Conservation (phyloP, 2,888 invertebrate species). For the Eilema sororculum region DNA sequence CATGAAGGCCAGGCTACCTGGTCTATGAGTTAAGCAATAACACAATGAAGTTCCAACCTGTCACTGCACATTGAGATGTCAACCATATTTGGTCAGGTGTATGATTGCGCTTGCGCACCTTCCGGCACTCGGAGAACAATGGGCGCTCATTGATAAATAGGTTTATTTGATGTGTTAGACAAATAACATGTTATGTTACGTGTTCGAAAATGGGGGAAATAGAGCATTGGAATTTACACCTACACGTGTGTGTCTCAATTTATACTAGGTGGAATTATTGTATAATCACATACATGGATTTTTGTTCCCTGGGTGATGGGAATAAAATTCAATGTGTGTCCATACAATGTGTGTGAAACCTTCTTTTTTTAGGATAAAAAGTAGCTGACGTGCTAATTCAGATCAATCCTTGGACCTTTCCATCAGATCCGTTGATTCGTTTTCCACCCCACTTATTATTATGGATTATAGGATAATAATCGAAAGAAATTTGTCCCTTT, state of each 20-base stretch:
- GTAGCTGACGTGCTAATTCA: too few relatives aligned
- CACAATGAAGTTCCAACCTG: conserved; percentile 23
- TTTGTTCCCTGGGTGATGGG: too few relatives aligned
- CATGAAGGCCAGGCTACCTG: neutral
- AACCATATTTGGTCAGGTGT: conserved; percentile 56
- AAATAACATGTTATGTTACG: conserved; percentile 19
- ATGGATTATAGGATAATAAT: too few relatives aligned
- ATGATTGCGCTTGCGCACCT: conserved; percentile 35
- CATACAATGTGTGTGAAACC: too few relatives aligned
- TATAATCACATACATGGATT: too few relatives aligned
- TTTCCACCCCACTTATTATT: too few relatives aligned
- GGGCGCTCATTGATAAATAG: conserved; percentile 33
- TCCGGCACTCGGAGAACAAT: conserved; percentile 35
- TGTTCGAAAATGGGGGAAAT: neutral
- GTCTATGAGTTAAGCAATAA: conserved; percentile 14
- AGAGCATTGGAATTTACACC: neutral
- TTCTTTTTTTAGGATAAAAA: too few relatives aligned
- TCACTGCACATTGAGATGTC: conserved; percentile 51
- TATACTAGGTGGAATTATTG: too few relatives aligned
- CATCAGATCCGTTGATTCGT: too few relatives aligned
- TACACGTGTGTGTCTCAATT: neutral
- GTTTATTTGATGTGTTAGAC: conserved; percentile 19
- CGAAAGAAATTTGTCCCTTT: too few relatives aligned
- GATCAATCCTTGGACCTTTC: too few relatives aligned
- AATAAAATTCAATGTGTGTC: too few relatives aligned